phyloP scores from a whole-genome alignment of 2,888 invertebrate genomes.

The Tetragonula carbonaria region DNA sequence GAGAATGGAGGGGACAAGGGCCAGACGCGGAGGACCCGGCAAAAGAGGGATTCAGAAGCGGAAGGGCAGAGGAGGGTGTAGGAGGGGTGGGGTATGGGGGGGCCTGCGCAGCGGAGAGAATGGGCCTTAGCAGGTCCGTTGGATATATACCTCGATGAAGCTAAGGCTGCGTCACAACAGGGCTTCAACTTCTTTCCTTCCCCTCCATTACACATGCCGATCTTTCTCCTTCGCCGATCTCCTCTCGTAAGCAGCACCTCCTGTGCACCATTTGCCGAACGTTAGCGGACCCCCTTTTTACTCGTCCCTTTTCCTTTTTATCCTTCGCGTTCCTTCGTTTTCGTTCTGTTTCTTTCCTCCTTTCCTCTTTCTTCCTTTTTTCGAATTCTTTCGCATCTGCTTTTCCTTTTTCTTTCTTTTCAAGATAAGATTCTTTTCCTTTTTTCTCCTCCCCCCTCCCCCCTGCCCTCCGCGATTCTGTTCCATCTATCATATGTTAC shows the following conservation, averaged over 20 bases:
- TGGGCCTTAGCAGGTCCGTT: slow-evolving; percentile 83
- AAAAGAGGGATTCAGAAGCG: slow-evolving; percentile 39
- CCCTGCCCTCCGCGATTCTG: not conserved
- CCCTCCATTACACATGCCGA: slow-evolving; percentile 50
- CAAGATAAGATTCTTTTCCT: not conserved
- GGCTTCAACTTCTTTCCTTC: slow-evolving; percentile 80
- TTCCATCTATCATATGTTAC: too few relatives aligned
- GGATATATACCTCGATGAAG: slow-evolving; percentile 83
- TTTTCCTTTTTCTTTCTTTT: not conserved
- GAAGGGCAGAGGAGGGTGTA: slow-evolving; percentile 50
- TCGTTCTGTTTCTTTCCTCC: not conserved
- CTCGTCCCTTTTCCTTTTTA: not conserved
- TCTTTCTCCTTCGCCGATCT: slow-evolving; percentile 44
- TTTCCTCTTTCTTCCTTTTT: not conserved
- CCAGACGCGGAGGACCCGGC: slow-evolving; percentile 59
- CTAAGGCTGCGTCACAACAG: slow-evolving; percentile 74
- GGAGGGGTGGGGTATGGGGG: slow-evolving; percentile 47
- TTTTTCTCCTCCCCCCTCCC: too few relatives aligned
- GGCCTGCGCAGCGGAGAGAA: slow-evolving; percentile 73
- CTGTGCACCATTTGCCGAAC: slow-evolving; percentile 71
- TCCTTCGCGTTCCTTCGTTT: not conserved
- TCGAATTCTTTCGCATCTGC: not conserved
- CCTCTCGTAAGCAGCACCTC: slow-evolving; percentile 77
- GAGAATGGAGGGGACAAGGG: slow-evolving; percentile 23
- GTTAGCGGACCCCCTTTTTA: slow-evolving; percentile 36